Conservation (phyloP, 2,797 vertebrate species). For the Squalus acanthias region DNA sequence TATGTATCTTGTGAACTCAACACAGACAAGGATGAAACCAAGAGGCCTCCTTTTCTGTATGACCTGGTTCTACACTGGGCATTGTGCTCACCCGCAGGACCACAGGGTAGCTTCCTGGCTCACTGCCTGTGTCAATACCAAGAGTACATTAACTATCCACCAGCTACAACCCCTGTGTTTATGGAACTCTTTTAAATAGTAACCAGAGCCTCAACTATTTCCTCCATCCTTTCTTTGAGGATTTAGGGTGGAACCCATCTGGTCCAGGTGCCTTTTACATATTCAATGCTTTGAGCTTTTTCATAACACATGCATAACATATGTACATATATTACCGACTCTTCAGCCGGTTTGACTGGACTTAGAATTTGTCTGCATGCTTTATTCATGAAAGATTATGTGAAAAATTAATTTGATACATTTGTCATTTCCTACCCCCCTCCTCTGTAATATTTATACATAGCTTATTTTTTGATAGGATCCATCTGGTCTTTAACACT, state of each 20-base stretch:
- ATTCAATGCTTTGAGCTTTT: constrained; percentile 27
- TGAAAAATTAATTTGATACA: constrained; percentile 15
- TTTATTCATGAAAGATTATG: neutral
- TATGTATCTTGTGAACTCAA: neutral
- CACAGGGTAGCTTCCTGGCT: neutral
- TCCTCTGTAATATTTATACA: neutral
- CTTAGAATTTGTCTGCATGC: neutral
- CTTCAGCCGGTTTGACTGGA: neutral
- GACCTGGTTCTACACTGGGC: neutral
- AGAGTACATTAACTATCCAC: neutral
- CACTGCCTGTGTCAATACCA: neutral
- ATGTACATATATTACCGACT: neutral
- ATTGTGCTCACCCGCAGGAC: neutral
- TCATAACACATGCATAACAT: neutral
- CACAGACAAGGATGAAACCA: neutral
- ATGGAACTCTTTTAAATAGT: neutral
- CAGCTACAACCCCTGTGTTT: neutral
- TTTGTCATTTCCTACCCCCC: neutral
- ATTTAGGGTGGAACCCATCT: constrained; percentile 34
- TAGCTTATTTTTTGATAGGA: neutral
- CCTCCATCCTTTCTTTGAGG: constrained; percentile 16
- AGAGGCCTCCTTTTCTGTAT: neutral
- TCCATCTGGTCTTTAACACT: neutral
- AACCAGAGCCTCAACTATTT: constrained; percentile 10
- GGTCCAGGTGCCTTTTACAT: constrained; percentile 18